Base-by-base conservation (phyloP, 2,113 vertebrate genomes). In the Petrocephalus microphthalmus region DNA sequence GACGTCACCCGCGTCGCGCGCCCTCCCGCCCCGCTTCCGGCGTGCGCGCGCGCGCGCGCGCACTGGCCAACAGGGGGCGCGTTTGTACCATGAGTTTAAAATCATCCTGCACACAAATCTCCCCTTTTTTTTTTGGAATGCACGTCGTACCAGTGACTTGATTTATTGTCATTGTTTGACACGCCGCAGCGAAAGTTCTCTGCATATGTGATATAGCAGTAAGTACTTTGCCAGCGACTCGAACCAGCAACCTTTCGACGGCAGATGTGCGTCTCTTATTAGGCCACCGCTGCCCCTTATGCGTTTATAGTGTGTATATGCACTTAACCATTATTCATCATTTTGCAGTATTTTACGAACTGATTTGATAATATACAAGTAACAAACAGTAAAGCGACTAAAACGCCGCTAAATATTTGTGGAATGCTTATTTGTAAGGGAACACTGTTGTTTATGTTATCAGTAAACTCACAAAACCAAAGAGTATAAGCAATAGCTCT, bases 401-500 rank as follows among this genome's bases (percentile, higher is more conserved):
- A 78, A 78, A 78, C 60, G 25, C 15, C 33, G 71, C 33, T 78
- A 78, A 15, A 19, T 54, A 54, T 78, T 42, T 33, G 17, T 78
- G 1, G 71, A 78, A 78, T 78, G 33, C 5, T 33, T 78, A 78
- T 78, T 42, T 33, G 71, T 42, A 42, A 74, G 19, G 33, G 15
- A 37, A 37, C 67, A 19, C 25, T 33, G 29, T 74, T 74, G 67
- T 19, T 74, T 74, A 74, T 37, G 71, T 37, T 74, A 33, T 37
- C 33, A 37, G 2, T 19, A 85, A 37, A 42, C n/a, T 42, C 17
- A 42, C 29, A 47, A 29, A 84, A 82, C 78, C 74, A 88, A 22
- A 25, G 8, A 17, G 25, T 56, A 67, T 57, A 37, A 85, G 49
- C 88, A 85, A 71, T 88, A 47, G 42, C 87, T 88, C 83, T 89